phyloP scores from a whole-genome alignment of 2,888 invertebrate genomes.

The Neria commutata region DNA sequence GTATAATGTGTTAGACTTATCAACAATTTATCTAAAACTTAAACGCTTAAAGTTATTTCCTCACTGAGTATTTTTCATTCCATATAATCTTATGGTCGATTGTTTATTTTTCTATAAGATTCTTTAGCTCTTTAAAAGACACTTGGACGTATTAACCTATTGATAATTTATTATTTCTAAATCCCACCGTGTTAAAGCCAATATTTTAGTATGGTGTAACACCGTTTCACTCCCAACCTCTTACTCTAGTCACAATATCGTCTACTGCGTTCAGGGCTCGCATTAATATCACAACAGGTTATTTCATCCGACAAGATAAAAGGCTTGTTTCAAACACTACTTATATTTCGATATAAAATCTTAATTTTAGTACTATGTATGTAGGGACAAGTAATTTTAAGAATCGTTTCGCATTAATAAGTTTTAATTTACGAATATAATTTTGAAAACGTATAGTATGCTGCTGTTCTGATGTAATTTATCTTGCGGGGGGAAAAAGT shows the following conservation, averaged over 20 bases:
- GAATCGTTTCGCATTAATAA: too few relatives aligned
- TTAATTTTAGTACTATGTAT: too few relatives aligned
- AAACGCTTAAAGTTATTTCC: neutral
- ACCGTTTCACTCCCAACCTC: neutral
- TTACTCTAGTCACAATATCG: neutral
- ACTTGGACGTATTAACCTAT: neutral
- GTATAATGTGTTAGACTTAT: neutral
- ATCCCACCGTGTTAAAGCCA: constrained; percentile 11
- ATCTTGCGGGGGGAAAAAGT: too few relatives aligned
- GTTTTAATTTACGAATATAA: too few relatives aligned
- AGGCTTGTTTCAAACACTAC: too few relatives aligned
- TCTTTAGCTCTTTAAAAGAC: neutral
- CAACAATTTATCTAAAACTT: too few relatives aligned
- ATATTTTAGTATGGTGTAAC: neutral
- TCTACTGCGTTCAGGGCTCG: neutral
- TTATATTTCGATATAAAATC: too few relatives aligned
- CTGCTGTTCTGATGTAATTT: too few relatives aligned
- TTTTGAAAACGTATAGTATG: too few relatives aligned
- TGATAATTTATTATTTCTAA: neutral
- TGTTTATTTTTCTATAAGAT: neutral
- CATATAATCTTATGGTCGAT: neutral
- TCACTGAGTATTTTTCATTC: neutral
- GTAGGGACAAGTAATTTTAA: too few relatives aligned
- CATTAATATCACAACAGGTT: neutral
- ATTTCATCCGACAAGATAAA: too few relatives aligned